phyloP scores from a whole-genome alignment of 2,797 vertebrate genomes.

The Coluber constrictor region DNA sequence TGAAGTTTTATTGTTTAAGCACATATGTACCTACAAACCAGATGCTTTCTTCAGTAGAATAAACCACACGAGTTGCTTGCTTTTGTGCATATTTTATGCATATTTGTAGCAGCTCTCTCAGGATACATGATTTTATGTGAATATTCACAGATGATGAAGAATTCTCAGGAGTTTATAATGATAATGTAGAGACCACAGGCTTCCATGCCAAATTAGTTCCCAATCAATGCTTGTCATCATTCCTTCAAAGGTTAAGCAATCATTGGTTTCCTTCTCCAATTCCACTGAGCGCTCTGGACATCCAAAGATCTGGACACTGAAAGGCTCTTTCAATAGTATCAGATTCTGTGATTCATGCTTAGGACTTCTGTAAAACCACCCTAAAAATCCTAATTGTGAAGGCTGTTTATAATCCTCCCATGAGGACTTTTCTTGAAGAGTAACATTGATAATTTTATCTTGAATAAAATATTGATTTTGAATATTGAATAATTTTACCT shows the following conservation, averaged over 20 bases:
- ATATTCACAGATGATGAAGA: neutral
- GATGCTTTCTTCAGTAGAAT: neutral
- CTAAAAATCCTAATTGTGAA: neutral
- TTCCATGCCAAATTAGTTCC: neutral
- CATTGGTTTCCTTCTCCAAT: neutral
- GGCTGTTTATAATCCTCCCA: neutral
- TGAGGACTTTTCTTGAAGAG: neutral
- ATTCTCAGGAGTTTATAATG: neutral
- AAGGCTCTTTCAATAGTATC: neutral
- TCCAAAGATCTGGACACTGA: neutral
- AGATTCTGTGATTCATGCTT: neutral
- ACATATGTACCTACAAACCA: neutral
- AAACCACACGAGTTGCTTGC: slow-evolving; percentile 30
- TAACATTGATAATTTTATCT: neutral
- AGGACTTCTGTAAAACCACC: neutral
- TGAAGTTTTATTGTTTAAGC: neutral
- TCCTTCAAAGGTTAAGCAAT: neutral
- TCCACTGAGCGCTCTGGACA: neutral
- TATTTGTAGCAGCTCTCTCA: too few relatives aligned
- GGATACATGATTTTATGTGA: neutral
- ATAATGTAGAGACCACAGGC: neutral
- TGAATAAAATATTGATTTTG: too few relatives aligned
- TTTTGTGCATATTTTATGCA: neutral
- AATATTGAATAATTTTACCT: too few relatives aligned
- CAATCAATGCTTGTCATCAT: neutral